phyloP scores from a whole-genome alignment of 2,888 invertebrate genomes.

The Aporophyla lueneburgensis region DNA sequence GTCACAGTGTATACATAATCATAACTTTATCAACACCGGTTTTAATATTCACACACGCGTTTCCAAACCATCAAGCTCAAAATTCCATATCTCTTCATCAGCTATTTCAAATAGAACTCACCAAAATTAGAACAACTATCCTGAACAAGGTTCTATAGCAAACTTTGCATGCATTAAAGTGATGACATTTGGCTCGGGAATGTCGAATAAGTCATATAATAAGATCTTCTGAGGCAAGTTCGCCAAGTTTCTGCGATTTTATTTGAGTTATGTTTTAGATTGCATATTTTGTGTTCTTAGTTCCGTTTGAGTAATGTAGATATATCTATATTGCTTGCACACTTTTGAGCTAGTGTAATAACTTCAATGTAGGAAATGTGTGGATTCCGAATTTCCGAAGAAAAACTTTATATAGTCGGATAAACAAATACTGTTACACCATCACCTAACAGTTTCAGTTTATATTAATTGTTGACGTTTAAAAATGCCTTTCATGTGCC shows the following conservation, averaged over 20 bases:
- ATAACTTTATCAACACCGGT: background rate
- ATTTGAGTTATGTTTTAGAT: conserved; percentile 37
- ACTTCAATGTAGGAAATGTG: background rate
- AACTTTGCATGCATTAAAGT: conserved; percentile 36
- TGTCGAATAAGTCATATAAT: conserved; percentile 39
- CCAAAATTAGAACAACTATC: conserved; percentile 10
- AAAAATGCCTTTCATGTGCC: too few species aligned
- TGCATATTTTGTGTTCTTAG: conserved; percentile 33
- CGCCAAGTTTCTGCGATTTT: conserved; percentile 45
- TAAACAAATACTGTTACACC: background rate
- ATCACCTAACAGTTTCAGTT: background rate
- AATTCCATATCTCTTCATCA: background rate
- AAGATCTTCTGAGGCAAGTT: conserved; percentile 21
- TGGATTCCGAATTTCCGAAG: background rate
- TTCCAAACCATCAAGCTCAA: background rate
- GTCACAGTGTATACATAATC: too few species aligned
- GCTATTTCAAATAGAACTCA: background rate
- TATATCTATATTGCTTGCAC: background rate
- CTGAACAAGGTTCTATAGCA: conserved; percentile 8
- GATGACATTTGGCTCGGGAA: conserved; percentile 39
- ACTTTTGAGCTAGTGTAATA: conserved; percentile 8
- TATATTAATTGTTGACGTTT: background rate
- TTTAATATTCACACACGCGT: background rate
- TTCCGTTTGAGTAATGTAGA: background rate
- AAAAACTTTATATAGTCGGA: too few species aligned